Base-by-base conservation (phyloP, 2,888 invertebrate species). In the Drosophila atroscutellata region DNA sequence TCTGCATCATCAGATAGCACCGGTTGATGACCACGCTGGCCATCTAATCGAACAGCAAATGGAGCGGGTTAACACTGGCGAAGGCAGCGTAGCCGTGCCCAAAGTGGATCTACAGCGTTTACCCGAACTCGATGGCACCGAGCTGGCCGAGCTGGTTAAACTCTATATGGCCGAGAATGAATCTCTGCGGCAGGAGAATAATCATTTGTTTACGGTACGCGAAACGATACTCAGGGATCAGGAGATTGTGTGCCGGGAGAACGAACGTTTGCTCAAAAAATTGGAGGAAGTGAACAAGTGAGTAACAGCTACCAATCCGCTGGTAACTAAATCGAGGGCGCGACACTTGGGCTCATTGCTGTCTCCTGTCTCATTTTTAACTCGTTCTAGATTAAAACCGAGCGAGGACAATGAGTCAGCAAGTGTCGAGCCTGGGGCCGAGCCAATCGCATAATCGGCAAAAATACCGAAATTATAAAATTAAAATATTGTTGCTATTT, bases 281-380 rank as follows among this genome's bases (percentile, higher is more conserved):
- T 93, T 98, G 61, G 98, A 98, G 92, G 97, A 97, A 93, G 96
- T 97, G 67, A 97, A 97, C 93, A 95, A 95, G 97, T 97, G 94
- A 95, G 96, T 95, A 63, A 7, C n/a, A 13, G 37, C 47, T 37
- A 36, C 4, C 36, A 50, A 45, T 15, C 6, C 49, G 24, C 36
- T 52, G 36, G 24, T 32, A 61, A 49, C 32, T 20, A 26, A 45
- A 50, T 39, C 20, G 45, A 36, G 45, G 69, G 57, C 63, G 47
- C 70, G 68, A 67, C 73, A 72, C 81, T 68, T 49, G 64, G 81
- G 85, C 86, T 90, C 90, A 91, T 90, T 90, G 86, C 86, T 91
- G 82, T 84, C 85, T 80, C 69, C 76, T 89, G 89, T 89, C 67
- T 55, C 28, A 37, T 37, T 55, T 37, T 55, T 89, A 80, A 89